phyloP scores from a whole-genome alignment of 2,797 vertebrate species.

The Macropodus opercularis region DNA sequence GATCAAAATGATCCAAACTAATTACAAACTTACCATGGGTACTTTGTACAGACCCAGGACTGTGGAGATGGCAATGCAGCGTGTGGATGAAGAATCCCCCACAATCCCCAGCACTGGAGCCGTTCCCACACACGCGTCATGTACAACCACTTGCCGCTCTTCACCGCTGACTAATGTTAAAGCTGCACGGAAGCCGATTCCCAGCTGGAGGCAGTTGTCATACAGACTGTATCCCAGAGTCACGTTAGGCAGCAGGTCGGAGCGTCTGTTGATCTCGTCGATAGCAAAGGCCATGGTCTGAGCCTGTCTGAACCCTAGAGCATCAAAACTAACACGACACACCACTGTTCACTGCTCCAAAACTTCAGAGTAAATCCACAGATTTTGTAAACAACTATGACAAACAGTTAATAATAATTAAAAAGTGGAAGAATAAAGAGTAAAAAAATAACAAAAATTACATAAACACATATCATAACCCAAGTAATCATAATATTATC shows the following conservation, averaged over 20 bases:
- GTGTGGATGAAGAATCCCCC: constrained; percentile 57
- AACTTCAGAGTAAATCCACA: too few species aligned
- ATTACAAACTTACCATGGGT: constrained; percentile 60
- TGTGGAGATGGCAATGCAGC: constrained; percentile 50
- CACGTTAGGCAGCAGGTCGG: constrained; percentile 72
- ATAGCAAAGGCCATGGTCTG: constrained; percentile 78
- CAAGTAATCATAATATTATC: too few species aligned
- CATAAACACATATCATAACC: too few species aligned
- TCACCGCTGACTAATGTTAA: constrained; percentile 62
- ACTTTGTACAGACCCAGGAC: constrained; percentile 57
- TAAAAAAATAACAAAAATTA: too few species aligned
- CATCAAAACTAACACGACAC: constrained; percentile 52
- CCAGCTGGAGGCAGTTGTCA: constrained; percentile 77
- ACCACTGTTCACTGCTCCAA: too few species aligned
- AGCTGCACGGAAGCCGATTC: constrained; percentile 72
- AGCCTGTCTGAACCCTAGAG: constrained; percentile 65
- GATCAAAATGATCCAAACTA: too few species aligned
- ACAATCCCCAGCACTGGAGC: constrained; percentile 63
- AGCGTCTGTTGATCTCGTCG: constrained; percentile 77
- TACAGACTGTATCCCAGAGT: constrained; percentile 80
- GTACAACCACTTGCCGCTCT: constrained; percentile 43
- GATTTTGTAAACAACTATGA: too few species aligned
- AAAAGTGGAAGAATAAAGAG: too few species aligned
- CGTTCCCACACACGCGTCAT: constrained; percentile 40
- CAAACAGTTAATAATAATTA: too few species aligned